These are phyloP conservation scores for Sciurus niger DNA, from an alignment of 2,113 vertebrate genomes.

Conservation along the genomic window DNA sequence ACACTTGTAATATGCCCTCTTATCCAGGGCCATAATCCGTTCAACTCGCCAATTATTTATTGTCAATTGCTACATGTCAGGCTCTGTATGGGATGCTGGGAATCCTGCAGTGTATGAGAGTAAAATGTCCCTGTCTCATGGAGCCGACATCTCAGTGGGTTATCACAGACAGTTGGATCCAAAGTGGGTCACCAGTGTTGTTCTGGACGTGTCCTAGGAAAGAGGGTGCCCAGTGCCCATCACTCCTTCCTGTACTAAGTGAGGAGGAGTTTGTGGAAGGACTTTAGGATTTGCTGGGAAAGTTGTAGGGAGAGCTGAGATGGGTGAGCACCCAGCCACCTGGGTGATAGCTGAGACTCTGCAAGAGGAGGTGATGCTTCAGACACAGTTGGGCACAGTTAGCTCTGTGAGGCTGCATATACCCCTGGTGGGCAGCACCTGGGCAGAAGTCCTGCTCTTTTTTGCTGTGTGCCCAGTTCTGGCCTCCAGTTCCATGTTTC, in stretches of 20 bases:
- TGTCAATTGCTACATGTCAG: background rate
- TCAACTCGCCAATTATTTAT: rapidly evolving
- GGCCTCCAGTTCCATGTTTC: rapidly evolving
- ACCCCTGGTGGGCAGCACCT: background rate
- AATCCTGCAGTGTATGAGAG: background rate
- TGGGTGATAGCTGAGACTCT: background rate
- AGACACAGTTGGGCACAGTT: rapidly evolving
- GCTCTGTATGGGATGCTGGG: background rate
- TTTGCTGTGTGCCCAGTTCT: rapidly evolving
- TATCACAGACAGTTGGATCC: too few relatives aligned
- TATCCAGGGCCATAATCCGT: background rate
- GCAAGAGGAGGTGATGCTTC: background rate
- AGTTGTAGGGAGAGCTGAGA: background rate
- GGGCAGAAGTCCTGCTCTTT: background rate
- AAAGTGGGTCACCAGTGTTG: background rate
- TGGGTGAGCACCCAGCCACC: background rate
- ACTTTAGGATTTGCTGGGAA: background rate
- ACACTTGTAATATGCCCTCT: background rate
- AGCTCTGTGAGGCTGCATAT: background rate
- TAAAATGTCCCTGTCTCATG: too few relatives aligned
- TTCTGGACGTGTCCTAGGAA: background rate
- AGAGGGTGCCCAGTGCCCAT: rapidly evolving
- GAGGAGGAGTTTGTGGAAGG: background rate
- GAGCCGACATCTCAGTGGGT: background rate
- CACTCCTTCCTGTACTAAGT: background rate